phyloP scores from a whole-genome alignment of 64 coral and sea anemone species.

The Montipora sp. region DNA sequence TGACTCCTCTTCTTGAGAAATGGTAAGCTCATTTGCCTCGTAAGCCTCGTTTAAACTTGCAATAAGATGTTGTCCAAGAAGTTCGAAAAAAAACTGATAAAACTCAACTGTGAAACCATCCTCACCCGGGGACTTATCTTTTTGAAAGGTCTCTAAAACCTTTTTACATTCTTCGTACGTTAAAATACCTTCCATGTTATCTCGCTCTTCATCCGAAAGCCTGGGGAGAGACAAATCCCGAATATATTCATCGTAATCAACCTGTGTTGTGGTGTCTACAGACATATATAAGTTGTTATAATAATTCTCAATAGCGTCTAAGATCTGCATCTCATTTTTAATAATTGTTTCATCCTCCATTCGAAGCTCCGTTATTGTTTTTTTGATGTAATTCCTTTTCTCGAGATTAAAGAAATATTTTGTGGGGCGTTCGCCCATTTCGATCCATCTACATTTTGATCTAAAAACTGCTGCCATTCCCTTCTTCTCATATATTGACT shows the following conservation, averaged over 20 bases:
- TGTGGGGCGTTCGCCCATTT: neutral
- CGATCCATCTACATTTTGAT: neutral
- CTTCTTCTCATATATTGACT: neutral
- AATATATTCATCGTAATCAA: neutral
- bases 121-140: neutral
- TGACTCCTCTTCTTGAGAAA: conserved; percentile 39
- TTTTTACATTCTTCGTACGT: conserved; percentile 7
- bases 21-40: conserved; percentile 15
- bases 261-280: neutral
- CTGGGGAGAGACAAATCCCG: neutral
- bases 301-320: neutral
- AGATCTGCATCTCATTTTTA: neutral
- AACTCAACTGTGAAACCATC: conserved; percentile 12
- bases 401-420: too few relatives aligned
- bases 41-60: neutral
- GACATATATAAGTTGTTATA: conserved; percentile 18
- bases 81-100: neutral
- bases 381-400: too few relatives aligned
- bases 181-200: neutral
- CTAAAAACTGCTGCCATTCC: neutral
- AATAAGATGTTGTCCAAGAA: neutral
- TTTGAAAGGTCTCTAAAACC: conserved; percentile 2
- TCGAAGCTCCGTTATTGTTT: too few relatives aligned
- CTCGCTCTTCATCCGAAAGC: neutral
- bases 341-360: too few relatives aligned